Base-by-base conservation (phyloP, 1,140 invertebrate species). In the Oedothorax gibbosus region DNA sequence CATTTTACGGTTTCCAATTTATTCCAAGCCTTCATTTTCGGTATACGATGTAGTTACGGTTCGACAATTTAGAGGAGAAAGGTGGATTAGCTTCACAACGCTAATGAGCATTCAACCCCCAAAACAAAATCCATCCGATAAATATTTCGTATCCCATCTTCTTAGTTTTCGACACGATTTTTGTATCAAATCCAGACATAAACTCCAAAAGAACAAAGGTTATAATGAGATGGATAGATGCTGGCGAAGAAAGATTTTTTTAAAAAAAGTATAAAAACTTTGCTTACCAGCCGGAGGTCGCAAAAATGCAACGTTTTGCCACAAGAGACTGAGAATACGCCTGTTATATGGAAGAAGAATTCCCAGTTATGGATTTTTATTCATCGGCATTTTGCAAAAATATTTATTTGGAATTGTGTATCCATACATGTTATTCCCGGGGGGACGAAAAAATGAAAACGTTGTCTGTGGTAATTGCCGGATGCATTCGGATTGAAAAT, bases 11-110 rank as follows among this genome's bases (percentile, higher is more conserved):
- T 72, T 75, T 54, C 49, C 81, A 75, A 84, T 84, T 84, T 76
- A 84, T 84, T 84, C 66, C 81, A 84, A 84, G 81, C 81, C 49
- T 84, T 84, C 81, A 84, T 84, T 84, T 84, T 76, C 57, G n/a
- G 81, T 75, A 84, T 79, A 79, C 69, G 35, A 21, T 56, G 18
- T 11, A 65, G 18, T 62, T 51, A 84, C 81, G 81, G 69, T 76
- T 21, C 60, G 57, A n/a, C 62, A 72, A 84, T 75, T 84, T 76
- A 84, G 72, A 75, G 62, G 81, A 60, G 81, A 76, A 84, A 66
- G 62, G 72, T n/a, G 76, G 81, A 84, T 84, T 84, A 84, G 20
- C 65, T 51, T 15, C 60, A 20, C 49, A 84, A 76, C 71, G 66
- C 75, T 84, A 84, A 84, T 84, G 81, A 84, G 81, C 71, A 68